phyloP scores from a whole-genome alignment of 2,888 invertebrate species.

The Diloba caeruleocephala region DNA sequence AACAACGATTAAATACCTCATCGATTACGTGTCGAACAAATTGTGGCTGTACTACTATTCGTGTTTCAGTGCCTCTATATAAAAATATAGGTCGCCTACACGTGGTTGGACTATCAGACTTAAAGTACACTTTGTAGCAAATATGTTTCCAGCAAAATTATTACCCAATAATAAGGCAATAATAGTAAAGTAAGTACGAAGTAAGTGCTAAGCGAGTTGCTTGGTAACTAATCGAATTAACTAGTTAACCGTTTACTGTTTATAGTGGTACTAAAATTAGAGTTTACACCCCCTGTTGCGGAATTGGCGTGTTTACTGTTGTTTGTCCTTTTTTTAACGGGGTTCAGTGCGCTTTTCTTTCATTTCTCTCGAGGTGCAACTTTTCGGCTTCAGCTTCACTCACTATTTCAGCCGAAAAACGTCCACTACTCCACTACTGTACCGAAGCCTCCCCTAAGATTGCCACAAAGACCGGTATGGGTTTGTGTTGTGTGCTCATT shows the following conservation, averaged over 20 bases:
- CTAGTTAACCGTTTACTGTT: conserved; percentile 42
- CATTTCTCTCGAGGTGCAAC: too few relatives aligned
- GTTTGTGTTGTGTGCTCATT: too few relatives aligned
- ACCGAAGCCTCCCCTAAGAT: too few relatives aligned
- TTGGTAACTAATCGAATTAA: conserved; percentile 50
- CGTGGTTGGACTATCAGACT: conserved; percentile 1
- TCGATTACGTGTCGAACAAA: conserved; percentile 26
- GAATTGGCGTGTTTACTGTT: neutral
- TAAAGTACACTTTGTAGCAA: conserved; percentile 19
- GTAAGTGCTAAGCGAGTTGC: conserved; percentile 32
- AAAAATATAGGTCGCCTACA: conserved; percentile 6
- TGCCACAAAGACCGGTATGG: too few relatives aligned
- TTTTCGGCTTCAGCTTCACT: too few relatives aligned
- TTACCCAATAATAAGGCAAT: conserved; percentile 62
- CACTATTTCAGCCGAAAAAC: too few relatives aligned
- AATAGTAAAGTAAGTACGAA: conserved; percentile 53
- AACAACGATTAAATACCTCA: conserved; percentile 20
- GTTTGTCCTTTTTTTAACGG: too few relatives aligned
- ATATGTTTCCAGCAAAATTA: conserved; percentile 35
- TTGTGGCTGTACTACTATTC: conserved; percentile 10
- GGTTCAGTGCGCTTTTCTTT: too few relatives aligned
- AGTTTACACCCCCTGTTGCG: conserved; percentile 2
- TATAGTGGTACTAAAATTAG: conserved; percentile 47
- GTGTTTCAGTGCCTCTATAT: neutral
- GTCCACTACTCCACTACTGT: too few relatives aligned